Base-by-base conservation (phyloP, 2,113 vertebrate genomes). In the Rhabdornis inornatus region DNA sequence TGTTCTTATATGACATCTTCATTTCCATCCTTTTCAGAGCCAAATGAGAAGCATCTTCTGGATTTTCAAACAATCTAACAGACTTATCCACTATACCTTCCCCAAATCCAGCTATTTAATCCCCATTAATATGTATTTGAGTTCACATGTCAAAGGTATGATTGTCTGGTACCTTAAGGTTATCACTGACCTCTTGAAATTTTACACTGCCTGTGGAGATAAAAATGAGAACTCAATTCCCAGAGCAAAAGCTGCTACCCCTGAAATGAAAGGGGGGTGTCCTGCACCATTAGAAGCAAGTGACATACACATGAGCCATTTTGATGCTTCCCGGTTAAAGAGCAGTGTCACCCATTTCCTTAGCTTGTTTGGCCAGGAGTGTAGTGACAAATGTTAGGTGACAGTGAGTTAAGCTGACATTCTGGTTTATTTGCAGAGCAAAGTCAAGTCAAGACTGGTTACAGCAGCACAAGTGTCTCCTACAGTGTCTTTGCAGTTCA, bases 351-450 rank as follows among this genome's bases (percentile, higher is more conserved):
- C 81, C 72, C 78, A 49, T 86, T 94, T 94, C 56, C 39, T 82
- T 44, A n/a, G 85, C 90, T 92, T 94, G 83, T 95, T 90, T 95
- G 92, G 64, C 40, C 83, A 93, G 76, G 55, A 80, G 27, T 59
- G 10, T 71, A 75, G 85, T 93, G 93, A 85, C 72, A 85, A 81
- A 55, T 86, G 90, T 59, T 91, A 86, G 71, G 82, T 90, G 87
- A 94, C 93, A 94, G 92, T 44, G 16, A 94, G 79, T 90, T 94
- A 93, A 92, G 95, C 68, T 93, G 94, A 91, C 91, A 56, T 89
- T 78, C 80, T 84, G 76, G 68, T 93, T 94, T 94, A 94, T 96
- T 93, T 95, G 86, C 68, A 91, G 86, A 93, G 55, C n/a, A 78
- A 90, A 93, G 88, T 92, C 83, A 66, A 91, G 89, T 95, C 96